Evolutionary conservation across 2,797 vertebrate genomes (phyloP), one percentile per base, ranked within the genome.

Genomic region (Arremon brunneinucha): DNA sequence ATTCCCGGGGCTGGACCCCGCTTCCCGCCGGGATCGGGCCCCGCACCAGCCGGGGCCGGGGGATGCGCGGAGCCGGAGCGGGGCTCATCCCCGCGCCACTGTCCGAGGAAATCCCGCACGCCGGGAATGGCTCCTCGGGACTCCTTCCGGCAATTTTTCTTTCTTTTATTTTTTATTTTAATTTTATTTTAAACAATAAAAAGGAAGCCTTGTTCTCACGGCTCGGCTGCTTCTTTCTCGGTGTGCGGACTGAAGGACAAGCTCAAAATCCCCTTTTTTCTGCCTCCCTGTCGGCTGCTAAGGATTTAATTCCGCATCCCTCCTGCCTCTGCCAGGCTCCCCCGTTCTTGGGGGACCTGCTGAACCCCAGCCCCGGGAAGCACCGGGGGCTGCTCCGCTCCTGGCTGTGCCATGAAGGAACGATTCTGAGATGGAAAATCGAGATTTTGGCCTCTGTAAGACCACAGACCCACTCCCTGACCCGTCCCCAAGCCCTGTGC

Each of bases 101-200:
- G n/a, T 32, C 85, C 62, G 37, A 46, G 71, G 59, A 70, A 44
- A 34, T 12, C 23, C 57, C n/a, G 21, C 76, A 4, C 44, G 5
- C 8, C 34, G 57, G 53, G 57, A 77, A 74, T 23, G 12, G 13
- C 56, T 41, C 8, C 60, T 65, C 23, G 68, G 76, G 60, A 62
- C 21, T 62, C 43, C 43, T 83, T 10, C 27, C 17, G 60, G 50
- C 55, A 17, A 1, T 53, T 84, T 85, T 47, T 11, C 9, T 12
- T 46, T 21, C 3, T 23, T 43, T 47, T 1, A 1, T 20, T 62
- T 69, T 63, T n/a, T 8, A 68, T 67, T 75, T 67, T 76, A 59
- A 57, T 41, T 34, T 72, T 24, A 34, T 28, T 55, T 37, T 43
- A 17, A n/a, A 83, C 67, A 95, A 95, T 92, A 94, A 96, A 96